Percentiles rank a stretch among this genome's conserved stretches.
These are phyloP conservation scores for Vespertilio murinus DNA, from an alignment of 2,797 vertebrate species.

Conservation along the genomic window DNA sequence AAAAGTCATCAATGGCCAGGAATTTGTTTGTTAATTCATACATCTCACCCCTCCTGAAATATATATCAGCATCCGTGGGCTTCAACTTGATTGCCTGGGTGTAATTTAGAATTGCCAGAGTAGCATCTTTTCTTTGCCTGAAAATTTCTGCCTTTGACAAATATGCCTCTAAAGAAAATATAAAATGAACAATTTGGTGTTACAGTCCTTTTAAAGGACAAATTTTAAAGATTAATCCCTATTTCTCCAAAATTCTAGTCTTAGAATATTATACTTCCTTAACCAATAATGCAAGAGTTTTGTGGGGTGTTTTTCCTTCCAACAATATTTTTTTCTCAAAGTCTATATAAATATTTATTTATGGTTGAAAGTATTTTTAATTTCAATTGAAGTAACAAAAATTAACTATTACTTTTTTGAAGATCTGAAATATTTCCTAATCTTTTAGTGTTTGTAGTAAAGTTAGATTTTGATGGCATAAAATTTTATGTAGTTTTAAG, in stretches of 20 bases:
- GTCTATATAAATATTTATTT: neutral
- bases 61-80: slow-evolving; percentile 84
- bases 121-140: slow-evolving; percentile 79
- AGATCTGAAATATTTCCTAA: neutral
- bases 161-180: slow-evolving; percentile 82
- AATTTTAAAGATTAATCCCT: neutral
- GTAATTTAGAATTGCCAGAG: slow-evolving; percentile 84
- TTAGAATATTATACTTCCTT: neutral
- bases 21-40: slow-evolving; percentile 79
- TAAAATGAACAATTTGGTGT: slow-evolving; percentile 44
- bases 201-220: neutral
- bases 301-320: neutral
- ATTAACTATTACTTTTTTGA: neutral
- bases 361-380: neutral
- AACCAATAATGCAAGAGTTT: neutral
- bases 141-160: slow-evolving; percentile 88
- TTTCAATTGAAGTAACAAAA: slow-evolving; percentile 50
- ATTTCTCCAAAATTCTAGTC: neutral
- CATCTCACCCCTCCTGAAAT: slow-evolving; percentile 86
- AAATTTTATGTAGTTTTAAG: neutral
- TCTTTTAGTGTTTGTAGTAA: neutral
- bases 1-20: slow-evolving; percentile 87
- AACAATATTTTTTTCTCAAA: slow-evolving; percentile 14
- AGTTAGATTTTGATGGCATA: neutral
- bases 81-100: slow-evolving; percentile 84